Conservation (phyloP, 2,888 invertebrate genomes). For the Vandiemenella viatica region DNA sequence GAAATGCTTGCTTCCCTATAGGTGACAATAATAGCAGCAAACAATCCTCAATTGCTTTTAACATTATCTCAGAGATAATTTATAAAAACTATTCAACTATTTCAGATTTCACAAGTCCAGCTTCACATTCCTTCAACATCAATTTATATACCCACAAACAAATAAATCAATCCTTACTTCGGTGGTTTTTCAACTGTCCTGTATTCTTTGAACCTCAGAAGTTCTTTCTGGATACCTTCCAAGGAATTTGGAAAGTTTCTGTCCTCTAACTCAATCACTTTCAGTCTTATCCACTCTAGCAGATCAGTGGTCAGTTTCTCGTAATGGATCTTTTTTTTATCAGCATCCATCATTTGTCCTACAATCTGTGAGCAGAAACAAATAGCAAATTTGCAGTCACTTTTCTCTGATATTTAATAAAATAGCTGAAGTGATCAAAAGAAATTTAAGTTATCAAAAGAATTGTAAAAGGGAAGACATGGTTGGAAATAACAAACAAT, state of each 20-base stretch:
- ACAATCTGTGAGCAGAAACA: constrained; percentile 57
- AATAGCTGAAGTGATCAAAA: too few relatives aligned
- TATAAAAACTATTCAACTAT: constrained; percentile 1
- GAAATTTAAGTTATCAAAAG: too few relatives aligned
- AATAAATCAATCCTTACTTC: too few relatives aligned
- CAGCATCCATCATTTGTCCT: constrained; percentile 88
- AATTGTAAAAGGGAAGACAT: too few relatives aligned
- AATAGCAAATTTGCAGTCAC: not conserved
- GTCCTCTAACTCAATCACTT: constrained; percentile 67
- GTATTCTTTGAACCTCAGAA: constrained; percentile 86
- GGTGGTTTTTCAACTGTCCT: constrained; percentile 95
- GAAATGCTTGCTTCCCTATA: too few relatives aligned
- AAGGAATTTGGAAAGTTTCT: constrained; percentile 85
- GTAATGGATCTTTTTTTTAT: constrained; percentile 80
- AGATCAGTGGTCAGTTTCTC: constrained; percentile 69
- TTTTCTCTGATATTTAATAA: too few relatives aligned
- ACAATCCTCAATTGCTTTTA: too few relatives aligned
- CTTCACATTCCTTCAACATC: too few relatives aligned
- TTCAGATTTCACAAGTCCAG: not conserved
- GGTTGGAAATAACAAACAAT: too few relatives aligned
- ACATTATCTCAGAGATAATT: too few relatives aligned
- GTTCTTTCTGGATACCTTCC: constrained; percentile 83
- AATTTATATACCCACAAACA: too few relatives aligned
- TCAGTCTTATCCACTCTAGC: constrained; percentile 84
- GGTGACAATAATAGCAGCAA: too few relatives aligned